Evolutionary conservation across 2,113 vertebrate genomes (phyloP), one percentile per base, ranked within the genome.

Genomic region (Coturnix japonica): DNA sequence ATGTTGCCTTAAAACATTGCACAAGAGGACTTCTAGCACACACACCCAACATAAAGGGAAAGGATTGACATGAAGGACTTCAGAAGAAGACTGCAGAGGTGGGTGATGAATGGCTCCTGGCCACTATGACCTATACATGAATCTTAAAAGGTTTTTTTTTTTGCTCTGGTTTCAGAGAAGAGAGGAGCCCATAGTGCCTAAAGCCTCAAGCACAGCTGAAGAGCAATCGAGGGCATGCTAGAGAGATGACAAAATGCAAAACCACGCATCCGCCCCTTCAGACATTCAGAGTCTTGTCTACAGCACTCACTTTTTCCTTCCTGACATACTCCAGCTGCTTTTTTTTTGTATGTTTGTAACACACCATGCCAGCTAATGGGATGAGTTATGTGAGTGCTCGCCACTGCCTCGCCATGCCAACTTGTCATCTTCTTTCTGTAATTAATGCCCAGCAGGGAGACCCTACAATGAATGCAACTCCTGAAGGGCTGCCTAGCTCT

Each of bases 221-320:
- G 46, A 85, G 20, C 47, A 75, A 26, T 39, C 53, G 67, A 43
- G 30, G 0, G 2, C 44, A 77, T 17, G 16, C 60, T 64, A 85
- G 35, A 87, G 43, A 66, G 76, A 47, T 26, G 49, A 56, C 37
- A 74, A 75, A 83, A 71, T 59, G 16, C 28, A 75, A 87, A 87
- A 63, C 21, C 47, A 74, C 0, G 0, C 7, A 59, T 35, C 77
- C 61, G 41, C 19, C 37, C 66, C 78, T 43, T 74, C 28, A 92
- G 81, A 26, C 66, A 56, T 67, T 64, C 28, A 21, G 44, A 25
- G 5, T 37, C 33, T 70, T 46, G 21, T 66, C 39, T 63, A 44
- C 26, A 78, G 33, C 11, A 53, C 0, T 0, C 0, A 0, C 3
- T 18, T 18, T 66, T 74, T 71, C 46, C 61, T 91, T 81, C 43